Percentiles rank a stretch among this genome's conserved stretches.
Conservation (phyloP, 2,888 invertebrate species). For the Plebejus anna region DNA sequence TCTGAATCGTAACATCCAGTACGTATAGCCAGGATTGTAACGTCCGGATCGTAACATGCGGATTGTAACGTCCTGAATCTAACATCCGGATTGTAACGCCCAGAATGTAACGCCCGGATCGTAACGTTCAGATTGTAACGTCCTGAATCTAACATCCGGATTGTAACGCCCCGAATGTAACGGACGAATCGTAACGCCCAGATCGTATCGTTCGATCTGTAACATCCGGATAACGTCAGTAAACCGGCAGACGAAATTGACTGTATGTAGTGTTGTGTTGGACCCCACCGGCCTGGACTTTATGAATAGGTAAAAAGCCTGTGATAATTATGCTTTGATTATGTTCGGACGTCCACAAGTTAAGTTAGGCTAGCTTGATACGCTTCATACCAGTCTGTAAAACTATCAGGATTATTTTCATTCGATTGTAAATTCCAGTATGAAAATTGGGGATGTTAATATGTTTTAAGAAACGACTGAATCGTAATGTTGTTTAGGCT, state of each 20-base stretch:
- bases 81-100: not conserved
- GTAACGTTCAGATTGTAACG: not conserved
- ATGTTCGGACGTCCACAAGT: conserved; percentile 33
- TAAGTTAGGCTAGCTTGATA: conserved; percentile 21
- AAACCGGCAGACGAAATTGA: conserved; percentile 40
- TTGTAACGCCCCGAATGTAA: not conserved
- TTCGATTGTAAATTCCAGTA: conserved; percentile 10
- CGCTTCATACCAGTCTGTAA: conserved; percentile 28
- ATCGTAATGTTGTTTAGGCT: conserved; percentile 64
- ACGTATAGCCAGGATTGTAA: not conserved
- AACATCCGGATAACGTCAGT: conserved; percentile 39
- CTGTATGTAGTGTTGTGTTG: conserved; percentile 43
- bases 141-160: not conserved
- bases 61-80: not conserved
- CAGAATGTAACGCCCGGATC: not conserved
- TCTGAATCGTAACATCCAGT: not conserved
- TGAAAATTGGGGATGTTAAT: conserved; percentile 42
- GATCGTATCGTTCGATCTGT: not conserved
- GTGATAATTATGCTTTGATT: conserved; percentile 48
- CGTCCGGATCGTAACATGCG: not conserved
- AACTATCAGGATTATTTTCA: conserved; percentile 16
- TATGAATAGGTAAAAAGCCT: conserved; percentile 45
- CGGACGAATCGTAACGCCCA: not conserved
- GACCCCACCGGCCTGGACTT: conserved; percentile 48
- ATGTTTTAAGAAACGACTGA: conserved; percentile 73